Base-by-base conservation (phyloP, 2,797 vertebrate genomes). In the Anas georgica region DNA sequence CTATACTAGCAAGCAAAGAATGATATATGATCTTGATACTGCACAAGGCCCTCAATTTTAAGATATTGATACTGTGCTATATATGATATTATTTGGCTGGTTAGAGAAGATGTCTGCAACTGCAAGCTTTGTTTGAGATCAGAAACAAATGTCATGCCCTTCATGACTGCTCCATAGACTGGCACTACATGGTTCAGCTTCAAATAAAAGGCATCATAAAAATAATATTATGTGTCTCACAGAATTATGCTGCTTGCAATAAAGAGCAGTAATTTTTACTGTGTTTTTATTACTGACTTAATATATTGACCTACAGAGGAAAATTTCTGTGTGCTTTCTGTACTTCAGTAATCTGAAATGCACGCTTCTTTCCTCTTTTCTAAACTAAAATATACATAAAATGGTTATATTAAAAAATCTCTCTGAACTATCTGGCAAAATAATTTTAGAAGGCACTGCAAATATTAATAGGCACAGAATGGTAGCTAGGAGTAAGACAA, bases 361-460 rank as follows among this genome's bases (percentile, higher is more conserved):
- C 15, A 4, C 5, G 28, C 3, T n/a, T 45, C 1, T 55, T 5
- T 54, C 22, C 45, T 7, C 3, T 14, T 6, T 2, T 39, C 25
- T 45, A 8, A 5, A 62, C 4, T 46, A 2, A 59, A 37, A 7
- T 50, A 5, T 67, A 5, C 52, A 3, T 72, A 23, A 50, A 70
- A 25, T 8, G 70, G 6, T 55, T 77, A 15, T 52, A 26, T 81
- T 70, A 41, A 12, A 63, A 70, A 83, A 81, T 41, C 16, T 67
- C 2, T 46, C 28, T 77, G 41, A 90, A 41, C 9, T 26, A 2
- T 20, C 11, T 52, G 78, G 39, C 52, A 63, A 59, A 69, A 69
- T 12, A 15, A 52, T 48, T 73, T 76, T 56, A 5, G 16, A 72
- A 84, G 67, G 56, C 0, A 59, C 17, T 56, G 17, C 35, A 56